phyloP scores from a whole-genome alignment of 2,113 vertebrate species.

The Brachionichthys hirsutus region DNA sequence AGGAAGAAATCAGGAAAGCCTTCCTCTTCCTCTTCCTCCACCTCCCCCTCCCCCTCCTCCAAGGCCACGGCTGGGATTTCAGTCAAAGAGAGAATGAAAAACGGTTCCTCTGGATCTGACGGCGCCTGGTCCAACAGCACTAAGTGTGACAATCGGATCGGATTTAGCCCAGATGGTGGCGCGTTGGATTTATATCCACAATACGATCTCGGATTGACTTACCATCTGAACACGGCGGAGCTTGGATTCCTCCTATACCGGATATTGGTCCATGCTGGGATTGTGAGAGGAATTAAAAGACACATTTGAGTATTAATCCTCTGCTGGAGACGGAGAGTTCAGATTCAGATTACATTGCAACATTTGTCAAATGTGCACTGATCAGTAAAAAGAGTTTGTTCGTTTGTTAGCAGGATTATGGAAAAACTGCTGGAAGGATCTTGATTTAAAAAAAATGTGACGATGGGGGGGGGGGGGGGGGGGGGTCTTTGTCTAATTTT shows the following conservation, averaged over 20 bases:
- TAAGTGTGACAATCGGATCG: not conserved
- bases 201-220: constrained; percentile 22
- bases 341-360: not conserved
- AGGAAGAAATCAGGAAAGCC: constrained; percentile 7
- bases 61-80: too few relatives aligned
- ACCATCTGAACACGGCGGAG: constrained; percentile 40
- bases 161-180: not conserved
- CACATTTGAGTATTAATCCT: not conserved
- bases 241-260: not conserved
- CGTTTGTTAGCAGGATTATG: too few relatives aligned
- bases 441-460: too few relatives aligned
- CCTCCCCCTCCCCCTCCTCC: constrained; percentile 25
- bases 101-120: constrained; percentile 63
- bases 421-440: too few relatives aligned
- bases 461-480: too few relatives aligned
- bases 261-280: constrained; percentile 30
- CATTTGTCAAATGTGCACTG: not conserved
- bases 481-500: too few relatives aligned
- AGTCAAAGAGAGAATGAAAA: constrained; percentile 76
- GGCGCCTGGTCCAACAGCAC: constrained; percentile 39
- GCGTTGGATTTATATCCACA: not conserved
- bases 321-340: too few relatives aligned
- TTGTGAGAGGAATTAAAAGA: constrained; percentile 10
- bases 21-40: constrained; percentile 2
- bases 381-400: too few relatives aligned